phyloP scores from a whole-genome alignment of 2,797 vertebrate species.

The Huso huso region DNA sequence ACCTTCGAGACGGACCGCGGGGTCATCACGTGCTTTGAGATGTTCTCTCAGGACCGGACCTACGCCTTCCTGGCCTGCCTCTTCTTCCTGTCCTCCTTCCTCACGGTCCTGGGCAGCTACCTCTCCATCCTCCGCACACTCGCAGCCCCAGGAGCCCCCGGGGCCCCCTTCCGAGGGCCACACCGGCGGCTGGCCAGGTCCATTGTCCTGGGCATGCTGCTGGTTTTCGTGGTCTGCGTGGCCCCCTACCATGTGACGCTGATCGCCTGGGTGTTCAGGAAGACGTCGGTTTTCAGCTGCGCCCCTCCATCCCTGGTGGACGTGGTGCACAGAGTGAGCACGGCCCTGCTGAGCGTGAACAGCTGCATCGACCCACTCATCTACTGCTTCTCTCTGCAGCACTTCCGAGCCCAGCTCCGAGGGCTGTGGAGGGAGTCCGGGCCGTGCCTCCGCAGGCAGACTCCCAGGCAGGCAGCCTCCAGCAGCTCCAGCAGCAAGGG shows the following conservation, averaged over 20 bases:
- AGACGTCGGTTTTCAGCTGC: conserved; percentile 4
- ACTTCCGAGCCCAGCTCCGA: conserved; percentile 30
- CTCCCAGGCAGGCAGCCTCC: no score
- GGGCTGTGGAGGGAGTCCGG: background rate
- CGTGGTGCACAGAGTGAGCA: conserved; percentile 30
- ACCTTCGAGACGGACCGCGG: conserved; percentile 6
- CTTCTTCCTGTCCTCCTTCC: conserved; percentile 31
- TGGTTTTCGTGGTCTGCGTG: conserved; percentile 42
- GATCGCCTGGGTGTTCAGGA: conserved; percentile 37
- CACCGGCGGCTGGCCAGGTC: conserved; percentile 33
- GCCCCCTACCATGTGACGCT: conserved; percentile 44
- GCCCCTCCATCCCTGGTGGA: conserved; percentile 12
- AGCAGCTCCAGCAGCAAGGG: no score
- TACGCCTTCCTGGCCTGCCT: conserved; percentile 32
- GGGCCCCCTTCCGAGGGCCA: background rate
- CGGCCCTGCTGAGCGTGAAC: conserved; percentile 47
- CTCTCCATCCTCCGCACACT: conserved; percentile 32
- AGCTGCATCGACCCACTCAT: conserved; percentile 45
- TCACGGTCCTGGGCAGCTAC: conserved; percentile 39
- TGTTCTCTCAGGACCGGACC: conserved; percentile 12
- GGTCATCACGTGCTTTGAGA: conserved; percentile 35
- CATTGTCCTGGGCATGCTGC: conserved; percentile 44
- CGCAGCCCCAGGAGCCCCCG: background rate
- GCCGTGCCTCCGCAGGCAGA: no score
- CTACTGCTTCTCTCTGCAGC: conserved; percentile 42